Conservation (phyloP, 1,140 invertebrate species). For the Drosophila pachea region DNA sequence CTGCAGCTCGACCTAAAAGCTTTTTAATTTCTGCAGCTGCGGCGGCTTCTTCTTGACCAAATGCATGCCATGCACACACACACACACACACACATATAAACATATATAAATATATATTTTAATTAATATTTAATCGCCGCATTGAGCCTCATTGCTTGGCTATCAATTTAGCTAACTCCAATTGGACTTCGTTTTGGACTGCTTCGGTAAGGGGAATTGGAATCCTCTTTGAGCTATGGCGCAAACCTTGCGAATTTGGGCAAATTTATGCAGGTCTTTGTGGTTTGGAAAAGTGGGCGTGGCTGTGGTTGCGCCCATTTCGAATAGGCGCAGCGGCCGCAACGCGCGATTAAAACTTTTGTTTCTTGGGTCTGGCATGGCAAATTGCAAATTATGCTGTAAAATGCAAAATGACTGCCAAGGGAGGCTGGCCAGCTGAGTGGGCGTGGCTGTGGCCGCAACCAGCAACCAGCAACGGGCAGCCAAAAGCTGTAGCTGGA, state of each 20-base stretch:
- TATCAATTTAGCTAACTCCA: too few relatives aligned
- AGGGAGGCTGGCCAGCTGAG: slow-evolving; percentile 3
- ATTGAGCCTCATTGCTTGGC: too few relatives aligned
- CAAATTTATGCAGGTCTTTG: too few relatives aligned
- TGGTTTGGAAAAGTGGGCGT: slow-evolving; percentile 13
- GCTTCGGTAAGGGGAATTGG: not conserved
- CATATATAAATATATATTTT: not conserved
- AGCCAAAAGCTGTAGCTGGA: not conserved
- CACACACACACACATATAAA: not conserved
- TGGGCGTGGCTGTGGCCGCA: slow-evolving; percentile 30
- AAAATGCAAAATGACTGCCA: not conserved
- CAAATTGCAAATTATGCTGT: slow-evolving; percentile 51
- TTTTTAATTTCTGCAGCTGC: slow-evolving; percentile 7
- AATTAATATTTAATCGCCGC: not conserved
- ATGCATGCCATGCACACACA: not conserved
- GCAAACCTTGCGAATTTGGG: too few relatives aligned
- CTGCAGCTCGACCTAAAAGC: not conserved
- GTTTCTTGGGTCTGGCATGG: slow-evolving; percentile 13
- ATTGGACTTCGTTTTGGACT: not conserved
- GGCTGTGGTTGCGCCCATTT: slow-evolving; percentile 34
- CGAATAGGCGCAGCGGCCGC: not conserved
- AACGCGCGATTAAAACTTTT: slow-evolving; percentile 11
- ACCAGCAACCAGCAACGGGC: too few relatives aligned
- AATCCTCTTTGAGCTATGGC: not conserved
- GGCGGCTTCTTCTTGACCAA: too few relatives aligned